Evolutionary conservation across 2,113 vertebrate genomes (phyloP).

Genomic region (Alethe castanea): DNA sequence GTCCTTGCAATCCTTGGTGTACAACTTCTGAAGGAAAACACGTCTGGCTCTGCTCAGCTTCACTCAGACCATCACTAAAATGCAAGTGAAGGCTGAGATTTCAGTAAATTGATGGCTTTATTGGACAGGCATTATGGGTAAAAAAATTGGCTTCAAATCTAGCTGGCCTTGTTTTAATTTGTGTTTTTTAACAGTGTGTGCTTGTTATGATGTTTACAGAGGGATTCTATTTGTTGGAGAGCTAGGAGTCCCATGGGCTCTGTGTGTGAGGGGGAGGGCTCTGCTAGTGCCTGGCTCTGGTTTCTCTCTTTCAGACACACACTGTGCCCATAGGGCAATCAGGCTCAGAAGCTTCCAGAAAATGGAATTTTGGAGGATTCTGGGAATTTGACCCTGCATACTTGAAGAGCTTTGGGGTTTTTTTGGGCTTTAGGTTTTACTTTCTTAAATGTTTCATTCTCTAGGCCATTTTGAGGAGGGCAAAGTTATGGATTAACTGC

Average conservation of each 20-base stretch:
- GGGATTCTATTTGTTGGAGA: background rate
- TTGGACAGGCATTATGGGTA: background rate
- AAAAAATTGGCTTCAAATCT: background rate
- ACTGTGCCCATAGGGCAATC: background rate
- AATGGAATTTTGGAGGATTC: background rate
- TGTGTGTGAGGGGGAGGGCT: background rate
- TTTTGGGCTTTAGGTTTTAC: background rate
- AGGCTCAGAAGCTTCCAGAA: background rate
- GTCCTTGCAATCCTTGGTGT: background rate
- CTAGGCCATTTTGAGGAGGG: background rate
- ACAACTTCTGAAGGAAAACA: background rate
- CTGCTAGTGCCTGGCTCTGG: background rate
- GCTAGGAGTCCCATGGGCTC: background rate
- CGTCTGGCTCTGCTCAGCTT: background rate
- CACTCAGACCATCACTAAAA: background rate
- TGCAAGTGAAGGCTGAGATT: background rate
- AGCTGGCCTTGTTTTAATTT: background rate
- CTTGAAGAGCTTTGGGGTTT: background rate
- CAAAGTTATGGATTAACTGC: background rate
- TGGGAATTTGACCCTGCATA: background rate
- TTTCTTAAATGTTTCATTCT: background rate
- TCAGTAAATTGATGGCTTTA: background rate
- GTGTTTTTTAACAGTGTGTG: background rate
- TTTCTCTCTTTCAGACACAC: background rate
- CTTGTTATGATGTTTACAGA: background rate